Evolutionary conservation across 2,888 invertebrate genomes (phyloP), one percentile per base, ranked within the genome.

Genomic region (Drosophila testacea): DNA sequence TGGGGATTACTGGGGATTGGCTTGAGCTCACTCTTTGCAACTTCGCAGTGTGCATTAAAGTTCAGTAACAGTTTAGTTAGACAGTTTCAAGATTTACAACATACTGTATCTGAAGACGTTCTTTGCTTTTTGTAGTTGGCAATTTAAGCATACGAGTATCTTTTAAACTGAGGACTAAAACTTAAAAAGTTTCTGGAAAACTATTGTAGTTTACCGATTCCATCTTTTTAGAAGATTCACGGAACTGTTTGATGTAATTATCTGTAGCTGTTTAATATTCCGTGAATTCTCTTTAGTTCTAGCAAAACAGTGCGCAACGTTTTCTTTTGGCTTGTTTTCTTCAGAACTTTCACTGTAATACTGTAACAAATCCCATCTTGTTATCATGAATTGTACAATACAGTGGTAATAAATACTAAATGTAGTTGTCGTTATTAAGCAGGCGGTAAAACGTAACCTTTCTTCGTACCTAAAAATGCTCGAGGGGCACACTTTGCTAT

Each of bases 401-500:
- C 32, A 32, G 32, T 36, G 34, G 73, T 54, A 7, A 59, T 65
- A 78, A 79, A 65, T 74, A 65, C 61, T 69, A 41, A 74, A 51
- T 56, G 30, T 30, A 32, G 32, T 32, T 32, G 6, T 32, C 32
- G 32, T 32, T 32, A 32, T 32, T 32, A 32, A 32, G 32, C 32
- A 32, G 59, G 38, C 57, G 55, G 38, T 27, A 48, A 48, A 73
- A 55, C 27, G 38, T 36, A 47, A 28, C 44, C 28, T 60, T 44
- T 42, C 30, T 38, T 22, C 22, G 52, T 42, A 46, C 34, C 38
- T 34, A 7, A 34, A 46, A 57, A 39, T 50, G 52, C 46, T 48
- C 77, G 47, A 52, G 52, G 36, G 46, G 52, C 44, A 39, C 59
- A 67, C 71, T 66, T 34, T 48, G 64, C 84, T 83, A 77, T 88